Base-by-base conservation (phyloP, 2,113 vertebrate species). In the Cottus gobio region DNA sequence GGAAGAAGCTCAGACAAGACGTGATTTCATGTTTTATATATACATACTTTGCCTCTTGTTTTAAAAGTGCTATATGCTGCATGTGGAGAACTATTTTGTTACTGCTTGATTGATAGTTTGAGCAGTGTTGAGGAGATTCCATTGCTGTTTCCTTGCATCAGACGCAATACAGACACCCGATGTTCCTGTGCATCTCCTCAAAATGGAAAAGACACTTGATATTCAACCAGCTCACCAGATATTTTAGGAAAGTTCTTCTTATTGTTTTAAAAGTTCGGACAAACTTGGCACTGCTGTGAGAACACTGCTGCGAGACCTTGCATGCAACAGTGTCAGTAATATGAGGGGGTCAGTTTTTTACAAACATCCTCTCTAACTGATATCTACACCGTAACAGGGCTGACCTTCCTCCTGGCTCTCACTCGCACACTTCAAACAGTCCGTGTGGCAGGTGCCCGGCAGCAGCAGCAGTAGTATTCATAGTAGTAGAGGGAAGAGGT, bases 351-450 rank as follows among this genome's bases (percentile, higher is more conserved):
- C 62, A 28, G 57, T 66, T 66, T 44, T 76, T 80, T 70, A 69
- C 80, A 88, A 80, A 79, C 68, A 82, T 77, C 60, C 66, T 30
- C 77, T 88, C 66, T 22, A 10, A 71, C 61, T 58, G 75, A 86
- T 89, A 76, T 74, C 75, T 80, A 44, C 64, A 85, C 80, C 71
- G 86, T 75, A 83, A 78, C 81, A 80, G 63, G 69, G 79, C 83
- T 82, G 71, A 87, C 85, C 87, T 88, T 66, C 83, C 86, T 86
- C 57, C 83, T 74, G 87, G 80, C 83, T 83, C 70, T 68, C 60
- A 75, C 62, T 71, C 64, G 82, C 37, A 83, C 82, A 88, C 87
- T 82, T 88, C 85, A 86, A 81, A 89, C 86, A 73, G 65, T 84
- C 26, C 39, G 71, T 57, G 85, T 61, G 84, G 85, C 85, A 76